A percentile compares a stretch with the other conserved stretches of the same genome.
Evolutionary conservation across 2,113 vertebrate species (phyloP).

Genomic region (Antennarius striatus): DNA sequence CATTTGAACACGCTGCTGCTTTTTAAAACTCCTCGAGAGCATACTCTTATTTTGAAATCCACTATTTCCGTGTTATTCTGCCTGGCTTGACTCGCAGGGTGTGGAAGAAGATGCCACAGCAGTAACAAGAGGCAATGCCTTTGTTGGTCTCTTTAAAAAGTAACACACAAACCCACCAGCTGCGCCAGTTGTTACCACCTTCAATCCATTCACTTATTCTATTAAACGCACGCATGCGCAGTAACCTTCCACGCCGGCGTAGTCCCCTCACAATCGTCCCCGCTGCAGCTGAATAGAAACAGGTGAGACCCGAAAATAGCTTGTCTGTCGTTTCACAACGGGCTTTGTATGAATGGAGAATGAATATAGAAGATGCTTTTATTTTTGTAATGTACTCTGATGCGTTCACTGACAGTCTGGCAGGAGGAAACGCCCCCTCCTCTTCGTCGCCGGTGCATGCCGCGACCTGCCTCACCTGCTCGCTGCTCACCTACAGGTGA

Average conservation of each 20-base stretch:
- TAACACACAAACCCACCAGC: slow-evolving; percentile 2
- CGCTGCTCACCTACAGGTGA: too few species aligned
- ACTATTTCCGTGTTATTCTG: neutral
- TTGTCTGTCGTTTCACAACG: slow-evolving; percentile 9
- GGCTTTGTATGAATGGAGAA: slow-evolving; percentile 20
- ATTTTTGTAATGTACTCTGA: slow-evolving; percentile 1
- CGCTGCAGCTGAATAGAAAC: slow-evolving; percentile 19
- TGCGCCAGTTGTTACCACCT: neutral
- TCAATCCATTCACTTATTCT: slow-evolving; percentile 5
- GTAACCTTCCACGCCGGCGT: neutral
- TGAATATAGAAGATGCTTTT: neutral
- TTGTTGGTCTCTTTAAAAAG: slow-evolving; percentile 57
- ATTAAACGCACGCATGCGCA: slow-evolving; percentile 29
- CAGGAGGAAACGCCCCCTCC: slow-evolving; percentile 21
- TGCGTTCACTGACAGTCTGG: slow-evolving; percentile 35
- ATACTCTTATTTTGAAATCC: slow-evolving; percentile 49
- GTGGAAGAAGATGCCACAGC: slow-evolving; percentile 64
- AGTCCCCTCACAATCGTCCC: neutral
- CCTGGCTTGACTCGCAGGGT: slow-evolving; percentile 42
- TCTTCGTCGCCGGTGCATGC: slow-evolving; percentile 26
- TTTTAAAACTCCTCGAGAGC: neutral
- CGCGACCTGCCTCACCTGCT: slow-evolving; percentile 33
- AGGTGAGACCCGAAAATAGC: slow-evolving; percentile 48
- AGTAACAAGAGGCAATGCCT: slow-evolving; percentile 40
- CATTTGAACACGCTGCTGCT: too few species aligned